Evolutionary conservation across 2,888 invertebrate species (phyloP).

Genomic region (Meghimatium bilineatum): DNA sequence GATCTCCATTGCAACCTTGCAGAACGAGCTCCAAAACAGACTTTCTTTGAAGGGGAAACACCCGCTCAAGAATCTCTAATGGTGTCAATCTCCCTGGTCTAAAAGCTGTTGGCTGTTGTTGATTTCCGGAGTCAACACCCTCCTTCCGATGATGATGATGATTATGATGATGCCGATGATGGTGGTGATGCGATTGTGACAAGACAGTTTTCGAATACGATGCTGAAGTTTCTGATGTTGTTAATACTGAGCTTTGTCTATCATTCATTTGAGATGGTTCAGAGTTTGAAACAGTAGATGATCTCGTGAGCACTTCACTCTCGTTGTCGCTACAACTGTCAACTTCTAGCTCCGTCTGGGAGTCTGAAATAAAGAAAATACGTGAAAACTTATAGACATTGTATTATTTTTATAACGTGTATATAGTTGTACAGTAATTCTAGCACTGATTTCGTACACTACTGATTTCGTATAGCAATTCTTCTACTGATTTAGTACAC

Average conservation of each 20-base stretch:
- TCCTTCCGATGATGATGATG: conserved; percentile 9
- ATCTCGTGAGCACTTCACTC: conserved; percentile 25
- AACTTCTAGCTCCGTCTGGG: conserved; percentile 46
- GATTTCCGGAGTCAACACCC: not conserved
- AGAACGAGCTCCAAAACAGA: conserved; percentile 93
- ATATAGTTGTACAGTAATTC: no score
- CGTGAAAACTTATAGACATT: not conserved
- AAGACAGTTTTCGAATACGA: not conserved
- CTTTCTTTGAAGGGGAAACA: conserved; percentile 91
- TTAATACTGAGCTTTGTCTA: not conserved
- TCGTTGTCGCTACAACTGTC: conserved; percentile 52
- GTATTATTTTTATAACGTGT: no score
- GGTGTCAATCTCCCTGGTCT: conserved; percentile 79
- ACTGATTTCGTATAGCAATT: no score
- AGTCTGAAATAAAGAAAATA: conserved; percentile 23
- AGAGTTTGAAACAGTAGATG: not conserved
- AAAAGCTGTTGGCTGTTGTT: conserved; percentile 66
- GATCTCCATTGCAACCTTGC: conserved; percentile 92
- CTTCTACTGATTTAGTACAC: no score
- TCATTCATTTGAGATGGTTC: not conserved
- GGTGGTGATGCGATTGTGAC: conserved; percentile 4
- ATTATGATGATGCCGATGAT: conserved; percentile 11
- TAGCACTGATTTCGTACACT: no score
- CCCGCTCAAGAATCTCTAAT: conserved; percentile 87
- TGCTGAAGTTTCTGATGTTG: not conserved